Evolutionary conservation across 2,113 vertebrate species (phyloP).

Genomic region (Mellivora capensis): DNA sequence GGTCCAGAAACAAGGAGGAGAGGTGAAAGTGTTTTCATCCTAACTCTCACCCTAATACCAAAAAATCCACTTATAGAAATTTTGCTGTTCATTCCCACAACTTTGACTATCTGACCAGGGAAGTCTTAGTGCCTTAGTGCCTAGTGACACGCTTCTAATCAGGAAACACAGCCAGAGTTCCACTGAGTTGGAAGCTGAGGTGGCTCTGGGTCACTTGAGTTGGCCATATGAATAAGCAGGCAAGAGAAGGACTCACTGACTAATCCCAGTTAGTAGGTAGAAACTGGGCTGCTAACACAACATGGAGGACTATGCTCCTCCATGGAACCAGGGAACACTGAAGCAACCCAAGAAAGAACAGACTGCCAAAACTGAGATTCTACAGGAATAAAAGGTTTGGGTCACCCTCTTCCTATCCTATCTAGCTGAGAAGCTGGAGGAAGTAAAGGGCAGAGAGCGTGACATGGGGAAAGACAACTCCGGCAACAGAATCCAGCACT

Average conservation of each 20-base stretch:
- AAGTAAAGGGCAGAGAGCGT: fast-evolving
- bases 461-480: background rate
- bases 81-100: background rate
- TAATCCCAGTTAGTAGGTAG: background rate
- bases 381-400: background rate
- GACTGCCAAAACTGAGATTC: background rate
- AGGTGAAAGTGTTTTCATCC: background rate
- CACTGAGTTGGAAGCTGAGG: background rate
- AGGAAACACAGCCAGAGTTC: background rate
- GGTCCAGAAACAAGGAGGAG: background rate
- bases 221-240: background rate
- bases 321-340: background rate
- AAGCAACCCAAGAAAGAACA: background rate
- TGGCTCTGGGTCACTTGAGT: background rate
- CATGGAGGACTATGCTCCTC: background rate
- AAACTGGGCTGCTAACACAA: background rate
- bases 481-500: background rate
- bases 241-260: background rate
- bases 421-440: background rate
- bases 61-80: background rate
- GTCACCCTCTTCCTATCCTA: background rate
- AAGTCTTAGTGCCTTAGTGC: background rate
- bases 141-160: background rate
- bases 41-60: background rate
- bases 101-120: background rate